phyloP scores from a whole-genome alignment of 2,113 vertebrate species.

The Galbula dea region DNA sequence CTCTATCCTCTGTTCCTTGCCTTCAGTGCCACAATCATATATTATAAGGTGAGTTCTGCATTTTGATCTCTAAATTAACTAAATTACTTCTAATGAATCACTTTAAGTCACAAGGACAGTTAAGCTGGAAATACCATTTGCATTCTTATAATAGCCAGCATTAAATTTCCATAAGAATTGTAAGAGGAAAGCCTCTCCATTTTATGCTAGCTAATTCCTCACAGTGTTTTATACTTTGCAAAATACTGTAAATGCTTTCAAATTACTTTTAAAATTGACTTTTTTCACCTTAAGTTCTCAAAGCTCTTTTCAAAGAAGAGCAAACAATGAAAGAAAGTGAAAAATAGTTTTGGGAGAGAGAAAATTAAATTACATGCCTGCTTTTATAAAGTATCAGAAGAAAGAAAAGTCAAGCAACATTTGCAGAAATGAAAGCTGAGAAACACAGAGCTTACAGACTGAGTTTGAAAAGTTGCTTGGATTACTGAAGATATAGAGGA shows the following conservation, averaged over 20 bases:
- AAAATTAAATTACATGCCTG: not conserved
- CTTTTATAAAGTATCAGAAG: not conserved
- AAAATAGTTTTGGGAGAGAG: not conserved
- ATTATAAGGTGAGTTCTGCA: not conserved
- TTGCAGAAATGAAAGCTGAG: not conserved
- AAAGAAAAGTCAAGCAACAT: not conserved
- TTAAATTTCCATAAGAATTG: not conserved
- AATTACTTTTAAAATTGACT: not conserved
- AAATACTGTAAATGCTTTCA: not conserved
- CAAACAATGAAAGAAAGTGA: not conserved
- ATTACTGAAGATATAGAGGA: not conserved
- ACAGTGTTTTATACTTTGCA: not conserved
- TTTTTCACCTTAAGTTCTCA: not conserved
- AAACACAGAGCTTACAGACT: not conserved
- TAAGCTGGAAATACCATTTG: not conserved
- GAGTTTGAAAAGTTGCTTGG: not conserved
- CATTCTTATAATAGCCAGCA: not conserved
- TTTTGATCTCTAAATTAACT: not conserved
- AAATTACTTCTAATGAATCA: constrained; percentile 11
- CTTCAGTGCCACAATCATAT: not conserved
- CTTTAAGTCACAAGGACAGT: not conserved
- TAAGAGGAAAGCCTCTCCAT: not conserved
- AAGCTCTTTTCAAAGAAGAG: not conserved
- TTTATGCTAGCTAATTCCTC: not conserved
- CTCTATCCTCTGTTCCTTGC: not conserved